phyloP scores from a whole-genome alignment of 2,888 invertebrate species.

The Teinopalpus imperialis region DNA sequence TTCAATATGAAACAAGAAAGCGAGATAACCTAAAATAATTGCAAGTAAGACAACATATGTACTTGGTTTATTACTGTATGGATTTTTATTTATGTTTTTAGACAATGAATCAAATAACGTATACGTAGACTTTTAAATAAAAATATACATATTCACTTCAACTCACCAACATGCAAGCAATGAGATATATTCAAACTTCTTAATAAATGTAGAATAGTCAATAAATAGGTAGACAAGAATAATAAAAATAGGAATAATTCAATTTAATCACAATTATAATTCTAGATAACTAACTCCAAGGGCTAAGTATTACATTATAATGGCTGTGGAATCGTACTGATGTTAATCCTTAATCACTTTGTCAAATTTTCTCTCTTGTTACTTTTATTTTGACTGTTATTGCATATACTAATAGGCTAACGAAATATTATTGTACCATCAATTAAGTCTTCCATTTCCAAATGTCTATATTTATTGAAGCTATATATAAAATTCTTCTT shows the following conservation, averaged over 20 bases:
- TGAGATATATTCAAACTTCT: slow-evolving; percentile 7
- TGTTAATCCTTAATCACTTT: slow-evolving; percentile 64
- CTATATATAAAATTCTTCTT: slow-evolving; percentile 40
- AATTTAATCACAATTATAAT: slow-evolving; percentile 48
- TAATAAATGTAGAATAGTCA: slow-evolving; percentile 33
- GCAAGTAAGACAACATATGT: no score
- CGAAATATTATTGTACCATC: slow-evolving; percentile 61
- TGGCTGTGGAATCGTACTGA: slow-evolving; percentile 80
- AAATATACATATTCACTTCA: neutral
- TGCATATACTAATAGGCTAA: slow-evolving; percentile 52
- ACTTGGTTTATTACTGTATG: neutral
- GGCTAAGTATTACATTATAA: slow-evolving; percentile 73
- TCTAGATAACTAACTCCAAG: slow-evolving; percentile 58
- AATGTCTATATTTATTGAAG: slow-evolving; percentile 55
- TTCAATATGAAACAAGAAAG: neutral
- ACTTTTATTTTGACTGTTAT: slow-evolving; percentile 48
- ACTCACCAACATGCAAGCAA: neutral
- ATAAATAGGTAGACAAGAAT: slow-evolving; percentile 40
- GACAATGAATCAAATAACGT: slow-evolving; percentile 45
- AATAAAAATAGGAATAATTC: slow-evolving; percentile 33
- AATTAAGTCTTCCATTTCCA: slow-evolving; percentile 77
- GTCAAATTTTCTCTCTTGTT: slow-evolving; percentile 53
- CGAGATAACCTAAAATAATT: neutral
- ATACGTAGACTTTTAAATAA: slow-evolving; percentile 44
- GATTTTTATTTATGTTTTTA: slow-evolving; percentile 18